phyloP scores from a whole-genome alignment of 2,888 invertebrate species.

The Agonum fuliginosum region DNA sequence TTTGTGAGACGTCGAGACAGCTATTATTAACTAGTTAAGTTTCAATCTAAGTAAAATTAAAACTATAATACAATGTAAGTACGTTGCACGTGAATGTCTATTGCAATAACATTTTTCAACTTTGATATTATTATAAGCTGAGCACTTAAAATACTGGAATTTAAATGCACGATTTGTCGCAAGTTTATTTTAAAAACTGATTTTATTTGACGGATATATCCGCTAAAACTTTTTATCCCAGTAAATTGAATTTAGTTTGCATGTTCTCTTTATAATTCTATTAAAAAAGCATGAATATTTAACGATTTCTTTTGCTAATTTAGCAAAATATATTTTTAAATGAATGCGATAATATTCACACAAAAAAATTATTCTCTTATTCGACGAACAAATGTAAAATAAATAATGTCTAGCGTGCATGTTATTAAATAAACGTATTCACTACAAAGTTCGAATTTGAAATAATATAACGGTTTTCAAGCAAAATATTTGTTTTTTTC shows the following conservation, averaged over 20 bases:
- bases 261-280: not conserved
- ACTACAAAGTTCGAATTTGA: not conserved
- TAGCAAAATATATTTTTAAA: constrained; percentile 15
- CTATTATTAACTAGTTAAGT: not conserved
- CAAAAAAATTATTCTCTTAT: too few relatives aligned
- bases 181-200: not conserved
- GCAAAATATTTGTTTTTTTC: constrained; percentile 3
- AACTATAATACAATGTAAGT: not conserved
- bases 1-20: too few relatives aligned
- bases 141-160: not conserved
- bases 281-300: not conserved
- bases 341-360: not conserved
- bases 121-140: not conserved
- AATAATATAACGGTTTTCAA: constrained; percentile 3
- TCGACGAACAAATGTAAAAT: too few relatives aligned
- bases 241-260: constrained; percentile 17
- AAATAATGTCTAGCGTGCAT: too few relatives aligned
- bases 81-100: not conserved
- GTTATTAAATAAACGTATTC: constrained; percentile 1
- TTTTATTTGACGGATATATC: constrained; percentile 16
- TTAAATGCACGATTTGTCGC: constrained; percentile 7
- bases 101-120: not conserved
- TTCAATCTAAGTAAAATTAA: not conserved
- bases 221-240: constrained; percentile 12
- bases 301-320: constrained; percentile 6